A percentile compares a stretch with the other conserved stretches of the same genome.
Evolutionary conservation across 2,888 invertebrate species (phyloP).

Genomic region (Epinotia nisella): DNA sequence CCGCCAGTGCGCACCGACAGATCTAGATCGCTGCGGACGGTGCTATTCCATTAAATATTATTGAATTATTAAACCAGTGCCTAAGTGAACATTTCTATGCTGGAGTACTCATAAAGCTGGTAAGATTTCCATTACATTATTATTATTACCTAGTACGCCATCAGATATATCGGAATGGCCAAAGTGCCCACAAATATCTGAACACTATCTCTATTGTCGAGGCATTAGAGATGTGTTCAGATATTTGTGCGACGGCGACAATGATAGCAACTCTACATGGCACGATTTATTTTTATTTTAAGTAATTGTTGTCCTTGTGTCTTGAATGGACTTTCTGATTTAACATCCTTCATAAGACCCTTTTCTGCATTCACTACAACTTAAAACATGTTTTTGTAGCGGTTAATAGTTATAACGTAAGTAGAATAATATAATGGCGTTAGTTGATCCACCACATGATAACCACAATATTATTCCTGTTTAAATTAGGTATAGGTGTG

Average conservation of each 20-base stretch:
- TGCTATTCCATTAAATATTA: conserved; percentile 51
- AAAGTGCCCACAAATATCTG: too few relatives aligned
- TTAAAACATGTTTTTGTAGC: neutral
- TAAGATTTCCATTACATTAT: conserved; percentile 51
- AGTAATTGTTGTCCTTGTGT: neutral
- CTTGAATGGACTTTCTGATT: neutral
- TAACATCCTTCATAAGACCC: neutral
- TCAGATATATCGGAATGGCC: too few relatives aligned
- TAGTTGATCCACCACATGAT: too few relatives aligned
- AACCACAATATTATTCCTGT: neutral
- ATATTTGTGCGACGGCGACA: too few relatives aligned
- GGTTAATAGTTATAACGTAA: neutral
- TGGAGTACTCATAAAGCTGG: conserved; percentile 57
- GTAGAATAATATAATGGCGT: too few relatives aligned
- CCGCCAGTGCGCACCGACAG: conserved; percentile 59
- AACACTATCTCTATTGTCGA: too few relatives aligned
- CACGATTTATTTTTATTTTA: too few relatives aligned
- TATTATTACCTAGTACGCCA: too few relatives aligned
- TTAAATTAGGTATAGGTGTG: neutral
- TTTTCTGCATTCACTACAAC: neutral
- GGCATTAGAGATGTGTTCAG: too few relatives aligned
- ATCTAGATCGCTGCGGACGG: conserved; percentile 56
- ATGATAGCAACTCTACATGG: too few relatives aligned
- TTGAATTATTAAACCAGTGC: conserved; percentile 58
- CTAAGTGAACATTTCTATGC: conserved; percentile 63